These are phyloP conservation scores for Melanaphis sacchari DNA, from an alignment of 1,140 invertebrate genomes.

Conservation along the genomic window DNA sequence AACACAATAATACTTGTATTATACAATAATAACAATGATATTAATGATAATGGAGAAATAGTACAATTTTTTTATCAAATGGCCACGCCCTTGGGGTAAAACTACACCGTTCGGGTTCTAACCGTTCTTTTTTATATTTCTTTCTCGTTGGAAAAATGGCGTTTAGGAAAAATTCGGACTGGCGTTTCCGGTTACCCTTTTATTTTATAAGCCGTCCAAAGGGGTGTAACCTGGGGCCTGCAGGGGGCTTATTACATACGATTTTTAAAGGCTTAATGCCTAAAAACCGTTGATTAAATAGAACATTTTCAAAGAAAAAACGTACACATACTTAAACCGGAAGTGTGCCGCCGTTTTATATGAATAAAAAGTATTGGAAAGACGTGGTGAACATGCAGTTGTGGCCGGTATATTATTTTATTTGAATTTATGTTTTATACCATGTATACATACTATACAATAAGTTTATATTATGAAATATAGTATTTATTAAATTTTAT, in stretches of 20 bases:
- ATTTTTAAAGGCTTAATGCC: conserved; percentile 52
- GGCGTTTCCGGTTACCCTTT: conserved; percentile 58
- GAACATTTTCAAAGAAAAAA: conserved; percentile 33
- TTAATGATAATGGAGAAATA: conserved; percentile 57
- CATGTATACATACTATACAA: background rate
- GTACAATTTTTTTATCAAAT: conserved; percentile 56
- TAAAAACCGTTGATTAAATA: conserved; percentile 54
- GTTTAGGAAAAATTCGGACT: conserved; percentile 57
- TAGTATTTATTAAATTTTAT: background rate
- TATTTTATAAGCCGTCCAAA: conserved; percentile 39
- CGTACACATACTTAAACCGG: conserved; percentile 52
- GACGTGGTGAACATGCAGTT: background rate
- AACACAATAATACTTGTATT: conserved; percentile 54
- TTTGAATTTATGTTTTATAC: background rate
- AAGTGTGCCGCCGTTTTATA: conserved; percentile 55
- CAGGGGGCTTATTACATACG: conserved; percentile 54
- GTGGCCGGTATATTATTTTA: background rate
- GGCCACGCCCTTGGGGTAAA: conserved; percentile 51
- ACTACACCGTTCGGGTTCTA: conserved; percentile 51
- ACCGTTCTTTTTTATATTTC: conserved; percentile 51
- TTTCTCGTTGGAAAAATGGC: conserved; percentile 53
- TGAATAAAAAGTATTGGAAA: conserved; percentile 43
- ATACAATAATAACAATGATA: conserved; percentile 55
- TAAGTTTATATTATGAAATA: background rate
- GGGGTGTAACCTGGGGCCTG: conserved; percentile 39